Evolutionary conservation across 2,888 invertebrate genomes (phyloP).

Genomic region (Lepas anatifera): DNA sequence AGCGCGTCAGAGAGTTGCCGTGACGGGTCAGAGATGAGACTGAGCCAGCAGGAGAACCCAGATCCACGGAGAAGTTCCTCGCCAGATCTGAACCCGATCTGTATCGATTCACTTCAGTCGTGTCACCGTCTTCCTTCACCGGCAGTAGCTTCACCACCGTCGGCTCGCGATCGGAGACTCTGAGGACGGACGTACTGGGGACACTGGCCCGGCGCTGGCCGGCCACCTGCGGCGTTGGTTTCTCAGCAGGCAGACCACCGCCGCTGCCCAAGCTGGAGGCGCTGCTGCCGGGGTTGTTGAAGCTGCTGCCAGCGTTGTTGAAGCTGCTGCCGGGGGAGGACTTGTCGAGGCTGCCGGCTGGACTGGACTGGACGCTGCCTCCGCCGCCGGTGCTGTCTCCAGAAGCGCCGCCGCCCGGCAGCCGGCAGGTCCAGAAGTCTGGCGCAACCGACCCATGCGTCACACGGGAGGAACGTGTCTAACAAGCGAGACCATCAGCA

Average conservation of each 20-base stretch:
- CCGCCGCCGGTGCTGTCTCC: background rate
- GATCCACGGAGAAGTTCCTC: too few species aligned
- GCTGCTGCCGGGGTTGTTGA: too few species aligned
- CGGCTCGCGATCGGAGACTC: too few species aligned
- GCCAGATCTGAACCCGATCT: too few species aligned
- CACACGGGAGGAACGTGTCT: too few species aligned
- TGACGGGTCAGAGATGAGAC: too few species aligned
- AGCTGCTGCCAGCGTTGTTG: background rate
- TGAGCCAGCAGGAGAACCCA: too few species aligned
- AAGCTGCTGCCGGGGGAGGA: background rate
- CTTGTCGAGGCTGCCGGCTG: background rate
- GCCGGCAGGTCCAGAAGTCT: constrained; percentile 7
- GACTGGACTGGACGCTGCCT: background rate
- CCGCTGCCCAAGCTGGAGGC: too few species aligned
- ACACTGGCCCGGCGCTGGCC: background rate
- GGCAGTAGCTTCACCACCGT: background rate
- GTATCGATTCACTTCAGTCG: too few species aligned
- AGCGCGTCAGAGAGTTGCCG: too few species aligned
- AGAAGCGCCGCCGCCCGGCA: background rate
- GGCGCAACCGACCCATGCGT: background rate
- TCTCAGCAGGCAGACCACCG: too few species aligned
- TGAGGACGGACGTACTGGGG: background rate
- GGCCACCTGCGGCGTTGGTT: background rate
- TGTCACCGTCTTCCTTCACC: background rate
- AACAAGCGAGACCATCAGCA: too few species aligned